phyloP scores from a whole-genome alignment of 2,888 invertebrate genomes.

The Spialia ferax region DNA sequence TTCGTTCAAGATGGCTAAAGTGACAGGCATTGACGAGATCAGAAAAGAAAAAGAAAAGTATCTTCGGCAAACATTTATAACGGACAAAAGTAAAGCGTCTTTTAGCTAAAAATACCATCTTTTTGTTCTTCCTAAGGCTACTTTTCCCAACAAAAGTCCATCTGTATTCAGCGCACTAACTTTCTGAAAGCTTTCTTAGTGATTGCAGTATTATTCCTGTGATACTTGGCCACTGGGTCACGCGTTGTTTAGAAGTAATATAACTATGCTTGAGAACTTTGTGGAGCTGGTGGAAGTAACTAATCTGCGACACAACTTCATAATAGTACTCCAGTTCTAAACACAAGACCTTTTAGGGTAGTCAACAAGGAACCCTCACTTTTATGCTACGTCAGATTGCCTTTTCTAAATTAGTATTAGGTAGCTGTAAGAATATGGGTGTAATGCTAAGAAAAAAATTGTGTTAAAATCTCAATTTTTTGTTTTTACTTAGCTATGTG shows the following conservation, averaged over 20 bases:
- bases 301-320: not conserved
- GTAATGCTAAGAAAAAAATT: no score
- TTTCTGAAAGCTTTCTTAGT: slow-evolving; percentile 49
- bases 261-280: slow-evolving; percentile 2
- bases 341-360: not conserved
- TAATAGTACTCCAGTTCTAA: not conserved
- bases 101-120: slow-evolving; percentile 28
- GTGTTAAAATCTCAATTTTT: no score
- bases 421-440: no score
- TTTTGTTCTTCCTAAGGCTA: slow-evolving; percentile 37
- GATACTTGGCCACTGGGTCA: slow-evolving; percentile 49
- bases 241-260: slow-evolving; percentile 32
- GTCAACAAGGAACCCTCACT: not conserved
- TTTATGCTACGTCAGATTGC: no score
- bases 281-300: not conserved
- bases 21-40: not conserved
- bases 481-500: no score
- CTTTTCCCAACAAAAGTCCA: slow-evolving; percentile 36
- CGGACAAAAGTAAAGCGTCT: slow-evolving; percentile 20
- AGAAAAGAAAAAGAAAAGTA: not conserved
- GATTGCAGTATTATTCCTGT: slow-evolving; percentile 48
- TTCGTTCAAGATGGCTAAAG: not conserved
- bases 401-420: no score
- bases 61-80: slow-evolving; percentile 13
- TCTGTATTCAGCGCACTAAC: slow-evolving; percentile 35